A percentile compares a stretch with the other conserved stretches of the same genome.
Conservation (phyloP, 1,140 invertebrate genomes). For the Sycophaga agraensis region DNA sequence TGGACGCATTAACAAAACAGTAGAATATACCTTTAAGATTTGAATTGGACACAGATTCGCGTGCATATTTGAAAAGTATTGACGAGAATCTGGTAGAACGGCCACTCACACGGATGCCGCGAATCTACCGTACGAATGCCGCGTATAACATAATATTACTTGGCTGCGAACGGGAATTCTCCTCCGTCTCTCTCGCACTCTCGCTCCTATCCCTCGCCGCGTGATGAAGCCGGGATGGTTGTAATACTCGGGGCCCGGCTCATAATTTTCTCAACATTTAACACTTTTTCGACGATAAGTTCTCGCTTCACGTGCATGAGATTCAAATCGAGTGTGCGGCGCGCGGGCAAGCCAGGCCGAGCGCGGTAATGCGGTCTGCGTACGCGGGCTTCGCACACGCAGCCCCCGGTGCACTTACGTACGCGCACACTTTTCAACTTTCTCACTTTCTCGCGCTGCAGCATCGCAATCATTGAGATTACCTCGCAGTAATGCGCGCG, state of each 20-base stretch:
- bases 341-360: no score
- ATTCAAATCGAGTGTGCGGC: constrained; percentile 25
- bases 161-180: background rate
- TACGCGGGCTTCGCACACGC: background rate
- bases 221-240: no score
- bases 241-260: no score
- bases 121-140: background rate
- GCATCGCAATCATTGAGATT: constrained; percentile 12
- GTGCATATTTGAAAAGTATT: no score
- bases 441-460: background rate
- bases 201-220: background rate
- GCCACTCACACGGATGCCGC: no score
- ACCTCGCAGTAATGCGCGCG: background rate
- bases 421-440: background rate
- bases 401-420: background rate
- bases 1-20: no score
- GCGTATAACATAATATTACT: background rate
- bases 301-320: background rate
- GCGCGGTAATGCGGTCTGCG: constrained; percentile 25
- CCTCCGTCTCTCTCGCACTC: background rate
- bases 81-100: no score
- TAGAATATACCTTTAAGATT: no score
- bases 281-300: constrained; percentile 30
- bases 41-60: no score
- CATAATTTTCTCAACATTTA: constrained; percentile 42